Evolutionary conservation across 2,113 vertebrate genomes (phyloP).

Genomic region (Centropus bengalensis): DNA sequence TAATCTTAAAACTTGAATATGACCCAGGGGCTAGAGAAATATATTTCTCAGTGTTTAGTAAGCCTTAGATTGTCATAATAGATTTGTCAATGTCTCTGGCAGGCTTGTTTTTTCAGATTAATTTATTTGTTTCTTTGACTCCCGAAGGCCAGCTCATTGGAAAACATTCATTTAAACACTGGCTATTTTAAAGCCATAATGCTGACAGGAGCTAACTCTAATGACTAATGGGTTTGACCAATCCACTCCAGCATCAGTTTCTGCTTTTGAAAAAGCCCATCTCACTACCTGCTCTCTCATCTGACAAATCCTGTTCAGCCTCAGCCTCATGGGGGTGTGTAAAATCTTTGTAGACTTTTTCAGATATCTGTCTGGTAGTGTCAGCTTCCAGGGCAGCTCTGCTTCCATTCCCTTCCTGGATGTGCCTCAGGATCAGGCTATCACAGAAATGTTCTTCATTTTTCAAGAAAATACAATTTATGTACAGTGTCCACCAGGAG

Average conservation of each 20-base stretch:
- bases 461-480: not conserved
- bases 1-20: conserved; percentile 38
- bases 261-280: not conserved
- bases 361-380: not conserved
- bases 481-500: not conserved
- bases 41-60: conserved; percentile 46
- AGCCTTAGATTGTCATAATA: conserved; percentile 39
- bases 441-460: not conserved
- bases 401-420: not conserved
- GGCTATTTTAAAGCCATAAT: not conserved
- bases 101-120: conserved; percentile 22
- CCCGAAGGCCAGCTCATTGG: conserved; percentile 6
- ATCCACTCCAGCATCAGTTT: not conserved
- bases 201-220: not conserved
- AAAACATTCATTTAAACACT: not conserved
- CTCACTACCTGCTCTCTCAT: not conserved
- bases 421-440: not conserved
- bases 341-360: not conserved
- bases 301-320: conserved; percentile 4
- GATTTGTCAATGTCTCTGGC: conserved; percentile 34
- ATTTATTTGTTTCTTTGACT: conserved; percentile 60
- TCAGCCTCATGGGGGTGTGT: not conserved
- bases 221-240: not conserved
- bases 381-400: not conserved
- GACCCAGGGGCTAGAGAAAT: conserved; percentile 25